Conservation (phyloP, 2,797 vertebrate species). For the Rhincodon typus region DNA sequence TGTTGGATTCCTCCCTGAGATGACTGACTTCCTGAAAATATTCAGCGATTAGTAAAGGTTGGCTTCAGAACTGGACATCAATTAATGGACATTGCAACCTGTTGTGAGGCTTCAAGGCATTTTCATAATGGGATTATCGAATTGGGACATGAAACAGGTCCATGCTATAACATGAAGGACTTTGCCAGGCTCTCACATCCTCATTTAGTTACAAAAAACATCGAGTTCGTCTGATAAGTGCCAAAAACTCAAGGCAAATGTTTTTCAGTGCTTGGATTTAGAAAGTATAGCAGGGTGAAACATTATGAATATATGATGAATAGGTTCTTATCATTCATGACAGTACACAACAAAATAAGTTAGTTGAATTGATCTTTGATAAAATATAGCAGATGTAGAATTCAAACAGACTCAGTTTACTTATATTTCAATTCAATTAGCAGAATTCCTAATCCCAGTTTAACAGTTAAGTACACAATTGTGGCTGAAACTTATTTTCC, state of each 20-base stretch:
- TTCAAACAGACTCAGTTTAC: not conserved
- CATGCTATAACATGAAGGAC: conserved; percentile 14
- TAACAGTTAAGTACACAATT: not conserved
- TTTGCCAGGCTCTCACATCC: not conserved
- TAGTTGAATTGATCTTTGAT: not conserved
- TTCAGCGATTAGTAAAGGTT: not conserved
- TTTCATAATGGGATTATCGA: not conserved
- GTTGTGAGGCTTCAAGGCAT: not conserved
- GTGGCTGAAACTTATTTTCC: not conserved
- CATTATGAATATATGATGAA: not conserved
- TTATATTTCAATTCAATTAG: not conserved
- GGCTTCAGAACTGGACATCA: conserved; percentile 25
- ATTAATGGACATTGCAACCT: not conserved
- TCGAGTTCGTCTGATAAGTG: not conserved
- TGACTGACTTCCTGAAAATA: not conserved
- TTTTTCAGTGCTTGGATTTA: not conserved
- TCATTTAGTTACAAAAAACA: not conserved
- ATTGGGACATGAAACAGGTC: conserved; percentile 6
- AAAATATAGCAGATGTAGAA: not conserved
- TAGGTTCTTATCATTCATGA: not conserved
- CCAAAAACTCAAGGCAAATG: not conserved
- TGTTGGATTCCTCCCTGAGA: not conserved
- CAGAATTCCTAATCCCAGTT: not conserved
- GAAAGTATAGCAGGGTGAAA: not conserved
- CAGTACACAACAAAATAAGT: not conserved